These are phyloP conservation scores for Toxotes lorentzi DNA, from an alignment of 2,797 vertebrate species.

Conservation along the genomic window DNA sequence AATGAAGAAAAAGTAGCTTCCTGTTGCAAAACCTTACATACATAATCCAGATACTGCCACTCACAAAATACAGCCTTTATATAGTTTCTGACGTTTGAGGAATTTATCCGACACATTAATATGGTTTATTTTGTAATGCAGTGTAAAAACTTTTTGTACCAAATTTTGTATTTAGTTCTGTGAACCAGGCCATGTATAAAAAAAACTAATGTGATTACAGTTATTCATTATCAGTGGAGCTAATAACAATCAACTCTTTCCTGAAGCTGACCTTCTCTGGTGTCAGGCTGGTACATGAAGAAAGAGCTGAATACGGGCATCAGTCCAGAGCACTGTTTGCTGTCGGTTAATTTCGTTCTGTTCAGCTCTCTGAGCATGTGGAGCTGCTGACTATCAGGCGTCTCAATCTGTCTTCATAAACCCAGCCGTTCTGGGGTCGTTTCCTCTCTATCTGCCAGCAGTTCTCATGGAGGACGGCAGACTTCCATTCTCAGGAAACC, in stretches of 20 bases:
- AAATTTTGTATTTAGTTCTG: slow-evolving; percentile 5
- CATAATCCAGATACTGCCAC: background rate
- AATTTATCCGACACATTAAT: too few relatives aligned
- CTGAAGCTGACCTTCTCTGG: too few relatives aligned
- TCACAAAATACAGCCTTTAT: background rate
- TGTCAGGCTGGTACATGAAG: background rate
- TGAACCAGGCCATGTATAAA: background rate
- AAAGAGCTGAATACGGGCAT: slow-evolving; percentile 16
- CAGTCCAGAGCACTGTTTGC: slow-evolving; percentile 14
- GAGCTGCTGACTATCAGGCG: slow-evolving; percentile 37
- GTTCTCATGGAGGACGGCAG: slow-evolving; percentile 12
- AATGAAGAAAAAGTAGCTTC: slow-evolving; percentile 29
- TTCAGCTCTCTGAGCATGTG: slow-evolving; percentile 20
- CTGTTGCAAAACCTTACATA: slow-evolving; percentile 10
- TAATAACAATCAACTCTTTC: background rate
- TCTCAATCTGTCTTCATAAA: slow-evolving; percentile 56
- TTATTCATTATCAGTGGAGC: background rate
- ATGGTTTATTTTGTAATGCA: too few relatives aligned
- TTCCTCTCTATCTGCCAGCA: slow-evolving; percentile 15
- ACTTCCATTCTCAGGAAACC: slow-evolving; percentile 12
- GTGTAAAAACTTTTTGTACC: background rate
- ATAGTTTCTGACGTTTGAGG: background rate
- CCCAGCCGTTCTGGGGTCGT: background rate
- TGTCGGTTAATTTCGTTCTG: background rate
- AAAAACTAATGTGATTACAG: background rate